A percentile compares a stretch with the other conserved stretches of the same genome.
Conservation (phyloP, 2,888 invertebrate genomes). For the Pomacea canaliculata region DNA sequence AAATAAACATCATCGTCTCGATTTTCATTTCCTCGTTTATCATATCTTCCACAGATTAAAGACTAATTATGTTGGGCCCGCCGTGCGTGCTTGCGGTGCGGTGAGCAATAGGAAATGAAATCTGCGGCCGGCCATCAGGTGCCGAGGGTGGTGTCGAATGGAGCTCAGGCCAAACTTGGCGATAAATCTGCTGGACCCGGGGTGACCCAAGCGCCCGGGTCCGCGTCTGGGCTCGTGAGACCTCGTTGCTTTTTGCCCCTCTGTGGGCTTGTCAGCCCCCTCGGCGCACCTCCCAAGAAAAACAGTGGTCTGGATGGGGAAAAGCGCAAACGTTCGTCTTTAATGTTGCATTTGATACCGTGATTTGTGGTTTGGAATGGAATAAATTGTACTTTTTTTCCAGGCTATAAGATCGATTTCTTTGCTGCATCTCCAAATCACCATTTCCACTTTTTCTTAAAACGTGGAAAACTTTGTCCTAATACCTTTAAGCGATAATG, state of each 20-base stretch:
- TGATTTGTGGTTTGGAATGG: too few relatives aligned
- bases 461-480: too few relatives aligned
- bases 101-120: constrained; percentile 8
- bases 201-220: not conserved
- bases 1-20: not conserved
- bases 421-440: too few relatives aligned
- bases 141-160: not conserved
- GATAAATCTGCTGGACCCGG: constrained; percentile 1
- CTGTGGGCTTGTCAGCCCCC: not conserved
- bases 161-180: not conserved
- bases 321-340: too few relatives aligned
- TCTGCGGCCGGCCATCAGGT: not conserved
- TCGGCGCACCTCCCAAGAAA: too few relatives aligned
- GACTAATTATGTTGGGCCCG: constrained; percentile 5
- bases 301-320: too few relatives aligned
- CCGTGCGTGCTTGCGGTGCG: not conserved
- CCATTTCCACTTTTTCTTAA: too few relatives aligned
- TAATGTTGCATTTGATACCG: too few relatives aligned
- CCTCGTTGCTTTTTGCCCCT: constrained; percentile 1
- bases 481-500: too few relatives aligned
- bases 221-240: not conserved
- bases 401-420: too few relatives aligned
- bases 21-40: constrained; percentile 7
- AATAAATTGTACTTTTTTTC: too few relatives aligned
- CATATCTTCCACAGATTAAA: constrained; percentile 13